Evolutionary conservation across 2,797 vertebrate genomes (phyloP), one percentile per base, ranked within the genome.

Genomic region (Fistularia tabacaria): DNA sequence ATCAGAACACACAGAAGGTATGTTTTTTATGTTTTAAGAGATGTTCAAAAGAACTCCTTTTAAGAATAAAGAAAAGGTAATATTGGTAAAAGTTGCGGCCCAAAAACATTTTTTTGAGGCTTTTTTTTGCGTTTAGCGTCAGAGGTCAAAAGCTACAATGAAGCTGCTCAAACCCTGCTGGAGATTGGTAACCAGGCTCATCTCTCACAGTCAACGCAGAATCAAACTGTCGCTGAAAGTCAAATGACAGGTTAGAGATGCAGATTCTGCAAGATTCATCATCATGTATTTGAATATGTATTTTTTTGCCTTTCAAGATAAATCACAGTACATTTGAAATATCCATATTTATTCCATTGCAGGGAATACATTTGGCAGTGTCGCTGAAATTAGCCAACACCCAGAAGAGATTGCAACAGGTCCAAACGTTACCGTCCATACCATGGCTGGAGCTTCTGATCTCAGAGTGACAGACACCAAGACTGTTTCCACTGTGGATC

Each of bases 81-180:
- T 36, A 8, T 10, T 12, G 14, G 12, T n/a, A 51, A 14, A 41
- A 3, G 8, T 40, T 15, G 9, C 0, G 11, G 42, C n/a, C 2
- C 4, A 15, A 38, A 36, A 8, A 40, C 8, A 8, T 4, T 47
- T 10, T 48, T 8, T 7, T 11, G 25, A 1, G 1, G n/a, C 10
- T 59, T 44, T 49, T 42, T 1, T 54, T 61, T 44, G 39, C 51
- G 10, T 63, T 66, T 46, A 91, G 87, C 63, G 11, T 81, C 81
- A 60, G 83, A 80, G 44, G 74, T 88, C 0, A 89, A 94, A 62
- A 93, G 93, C 86, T 95, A 93, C 76, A 88, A 93, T 1, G 94
- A 98, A 84, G 96, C 96, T 36, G 96, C 96, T 54, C 92, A 94
- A 79, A 93, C 95, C 14, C 89, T 99, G 64, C 84, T 98, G 77